These are phyloP conservation scores for Anarsia innoxiella DNA, from an alignment of 2,888 invertebrate genomes.

Conservation along the genomic window DNA sequence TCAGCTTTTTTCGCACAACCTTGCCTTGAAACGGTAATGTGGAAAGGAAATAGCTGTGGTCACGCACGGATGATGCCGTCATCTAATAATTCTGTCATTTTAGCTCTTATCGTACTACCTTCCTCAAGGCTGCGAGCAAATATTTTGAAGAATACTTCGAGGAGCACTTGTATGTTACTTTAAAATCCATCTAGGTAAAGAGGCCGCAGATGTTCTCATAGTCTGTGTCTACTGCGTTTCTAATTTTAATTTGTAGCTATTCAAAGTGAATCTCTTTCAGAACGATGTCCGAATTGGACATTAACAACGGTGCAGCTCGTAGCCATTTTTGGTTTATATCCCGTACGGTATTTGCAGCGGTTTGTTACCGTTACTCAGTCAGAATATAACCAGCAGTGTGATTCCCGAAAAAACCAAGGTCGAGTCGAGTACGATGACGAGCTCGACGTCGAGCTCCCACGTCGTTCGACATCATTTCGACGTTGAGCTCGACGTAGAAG, in stretches of 20 bases:
- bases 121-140: slow-evolving; percentile 30
- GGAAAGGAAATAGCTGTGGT: slow-evolving; percentile 46
- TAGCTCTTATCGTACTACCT: slow-evolving; percentile 33
- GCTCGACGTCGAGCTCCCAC: too few species aligned
- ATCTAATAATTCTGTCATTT: slow-evolving; percentile 36
- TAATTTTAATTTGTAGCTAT: slow-evolving; percentile 4
- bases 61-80: slow-evolving; percentile 48
- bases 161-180: neutral
- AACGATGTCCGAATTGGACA: slow-evolving; percentile 29
- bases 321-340: slow-evolving; percentile 48
- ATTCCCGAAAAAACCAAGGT: too few species aligned
- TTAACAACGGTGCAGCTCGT: slow-evolving; percentile 33
- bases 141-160: slow-evolving; percentile 2
- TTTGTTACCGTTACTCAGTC: slow-evolving; percentile 60
- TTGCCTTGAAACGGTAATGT: slow-evolving; percentile 43
- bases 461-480: too few species aligned
- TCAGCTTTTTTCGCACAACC: slow-evolving; percentile 35
- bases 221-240: neutral
- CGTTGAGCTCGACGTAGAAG: too few species aligned
- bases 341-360: slow-evolving; percentile 66
- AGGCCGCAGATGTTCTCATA: slow-evolving; percentile 31
- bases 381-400: too few species aligned
- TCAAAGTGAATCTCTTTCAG: slow-evolving; percentile 8
- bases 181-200: slow-evolving; percentile 21
- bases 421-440: too few species aligned